phyloP scores from a whole-genome alignment of 2,888 invertebrate species.

The Dryomyza anilis region DNA sequence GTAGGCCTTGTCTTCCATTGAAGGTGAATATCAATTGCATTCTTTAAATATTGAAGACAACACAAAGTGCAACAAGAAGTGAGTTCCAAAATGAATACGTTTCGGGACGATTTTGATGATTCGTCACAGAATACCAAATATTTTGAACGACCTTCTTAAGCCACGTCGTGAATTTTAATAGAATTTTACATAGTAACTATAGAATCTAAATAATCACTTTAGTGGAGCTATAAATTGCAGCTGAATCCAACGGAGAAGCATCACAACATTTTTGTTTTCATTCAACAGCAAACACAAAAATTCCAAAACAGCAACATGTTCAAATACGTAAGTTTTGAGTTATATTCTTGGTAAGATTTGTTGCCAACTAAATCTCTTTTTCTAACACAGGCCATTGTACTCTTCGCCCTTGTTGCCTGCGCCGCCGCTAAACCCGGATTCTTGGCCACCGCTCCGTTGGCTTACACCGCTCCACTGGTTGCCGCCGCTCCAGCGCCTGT shows the following conservation, averaged over 20 bases:
- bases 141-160: neutral
- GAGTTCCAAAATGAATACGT: no score
- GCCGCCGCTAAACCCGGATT: constrained; percentile 44
- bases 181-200: neutral
- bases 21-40: no score
- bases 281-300: neutral
- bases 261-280: neutral
- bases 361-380: neutral
- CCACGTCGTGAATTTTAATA: neutral
- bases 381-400: constrained; percentile 40
- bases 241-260: neutral
- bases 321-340: constrained; percentile 20
- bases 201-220: neutral
- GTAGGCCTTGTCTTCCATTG: no score
- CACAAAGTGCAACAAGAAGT: no score
- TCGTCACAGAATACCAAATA: no score
- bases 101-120: no score
- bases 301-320: constrained; percentile 3
- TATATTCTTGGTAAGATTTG: neutral
- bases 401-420: constrained; percentile 44
- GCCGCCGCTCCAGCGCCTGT: constrained; percentile 41
- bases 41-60: no score
- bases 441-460: constrained; percentile 33
- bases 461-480: constrained; percentile 28
- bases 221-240: neutral